Base-by-base conservation (phyloP, 1,140 invertebrate species). In the Hyphantria cunea region DNA sequence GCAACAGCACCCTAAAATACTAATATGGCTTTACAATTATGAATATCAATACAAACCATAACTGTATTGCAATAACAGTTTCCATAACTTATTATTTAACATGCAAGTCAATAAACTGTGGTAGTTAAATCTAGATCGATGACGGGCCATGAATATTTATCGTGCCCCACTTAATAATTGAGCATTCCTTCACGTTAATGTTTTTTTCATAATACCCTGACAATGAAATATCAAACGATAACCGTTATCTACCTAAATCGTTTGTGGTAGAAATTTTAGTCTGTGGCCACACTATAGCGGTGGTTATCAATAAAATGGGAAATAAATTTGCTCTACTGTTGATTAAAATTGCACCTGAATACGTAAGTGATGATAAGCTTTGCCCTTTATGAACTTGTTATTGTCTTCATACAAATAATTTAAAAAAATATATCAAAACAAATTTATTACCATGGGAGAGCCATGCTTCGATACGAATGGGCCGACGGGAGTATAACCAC, bases 101-200 rank as follows among this genome's bases (percentile, higher is more conserved):
- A 42, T 42, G 9, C 12, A 25, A 31, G 1, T 42, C 52, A n/a
- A 17, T 42, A 51, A 2, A 10, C 6, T 31, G 12, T 10, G n/a
- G 12, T 7, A 32, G 14, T 44, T 13, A 12, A 32, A 44, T 42
- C 12, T n/a, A 44, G 12, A 44, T 44, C 39, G 52, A 54, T 42
- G 41, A 44, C 17, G 37, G 37, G 41, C 41, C 41, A 54, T 54
- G 52, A 42, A 54, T 54, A 54, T 54, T 54, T 37, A 54, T 54
- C 31, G 14, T 54, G 42, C 15, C 47, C 52, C 31, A 54, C 34
- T 54, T 42, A 44, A 25, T 25, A 25, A 25, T 25, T 25, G 10
- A 17, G 25, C 52, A 54, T 54, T 54, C 52, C 52, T 32, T 10
- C 39, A 39, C 52, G 52, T 54, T 25, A 44, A 54, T 32, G n/a